Evolutionary conservation across 2,888 invertebrate species (phyloP).

Genomic region (Drosophila atripex): DNA sequence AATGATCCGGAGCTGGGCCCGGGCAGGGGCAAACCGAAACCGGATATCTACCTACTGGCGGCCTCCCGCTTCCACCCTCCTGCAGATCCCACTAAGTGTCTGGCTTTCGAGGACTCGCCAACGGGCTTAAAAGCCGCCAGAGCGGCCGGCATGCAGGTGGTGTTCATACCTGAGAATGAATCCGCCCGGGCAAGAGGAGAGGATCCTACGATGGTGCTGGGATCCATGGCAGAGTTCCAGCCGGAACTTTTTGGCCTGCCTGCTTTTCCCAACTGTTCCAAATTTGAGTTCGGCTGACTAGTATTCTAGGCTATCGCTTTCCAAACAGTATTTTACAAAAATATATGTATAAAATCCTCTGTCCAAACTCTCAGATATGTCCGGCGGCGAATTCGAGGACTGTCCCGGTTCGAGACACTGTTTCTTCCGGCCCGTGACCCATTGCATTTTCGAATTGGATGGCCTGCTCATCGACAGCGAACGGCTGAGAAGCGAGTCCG

Average conservation of each 20-base stretch:
- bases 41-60: conserved; percentile 92
- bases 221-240: conserved; percentile 89
- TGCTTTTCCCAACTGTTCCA: conserved; percentile 28
- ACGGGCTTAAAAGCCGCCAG: conserved; percentile 91
- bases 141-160: conserved; percentile 92
- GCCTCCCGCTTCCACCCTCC: conserved; percentile 88
- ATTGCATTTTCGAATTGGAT: conserved; percentile 47
- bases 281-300: conserved; percentile 56
- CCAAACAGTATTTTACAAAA: not conserved
- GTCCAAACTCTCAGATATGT: conserved; percentile 7
- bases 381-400: conserved; percentile 1
- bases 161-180: conserved; percentile 89
- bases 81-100: conserved; percentile 88
- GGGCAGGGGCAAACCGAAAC: conserved; percentile 92
- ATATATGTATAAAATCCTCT: not conserved
- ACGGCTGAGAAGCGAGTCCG: conserved; percentile 5
- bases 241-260: conserved; percentile 94
- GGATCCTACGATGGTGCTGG: conserved; percentile 87
- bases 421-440: conserved; percentile 28
- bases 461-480: conserved; percentile 40
- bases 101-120: conserved; percentile 95
- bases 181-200: conserved; percentile 84
- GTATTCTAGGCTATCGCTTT: not conserved
- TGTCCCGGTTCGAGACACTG: conserved; percentile 5
- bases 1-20: conserved; percentile 91